Percentiles rank a stretch among this genome's conserved stretches.
These are phyloP conservation scores for Sturmia bella DNA, from an alignment of 2,888 invertebrate genomes.

Conservation along the genomic window DNA sequence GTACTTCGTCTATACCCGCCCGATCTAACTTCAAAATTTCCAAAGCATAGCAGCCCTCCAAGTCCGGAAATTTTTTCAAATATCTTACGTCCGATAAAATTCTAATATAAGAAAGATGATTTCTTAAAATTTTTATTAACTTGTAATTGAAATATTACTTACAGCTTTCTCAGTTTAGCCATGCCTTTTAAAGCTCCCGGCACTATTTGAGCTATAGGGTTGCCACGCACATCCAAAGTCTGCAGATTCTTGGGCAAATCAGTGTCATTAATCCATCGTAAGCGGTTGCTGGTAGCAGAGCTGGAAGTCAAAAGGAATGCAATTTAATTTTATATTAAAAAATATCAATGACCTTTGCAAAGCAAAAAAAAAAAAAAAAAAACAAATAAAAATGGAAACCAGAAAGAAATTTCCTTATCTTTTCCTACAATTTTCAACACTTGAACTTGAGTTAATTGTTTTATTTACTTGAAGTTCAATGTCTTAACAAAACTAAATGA, in stretches of 20 bases:
- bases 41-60: conserved; percentile 90
- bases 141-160: conserved; percentile 81
- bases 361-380: conserved; percentile 11
- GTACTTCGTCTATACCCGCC: conserved; percentile 88
- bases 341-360: conserved; percentile 24
- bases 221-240: conserved; percentile 91
- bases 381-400: conserved; percentile 2
- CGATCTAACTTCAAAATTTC: conserved; percentile 92
- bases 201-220: conserved; percentile 89
- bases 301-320: conserved; percentile 80
- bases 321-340: not conserved
- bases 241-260: conserved; percentile 88
- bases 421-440: conserved; percentile 7
- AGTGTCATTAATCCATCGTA: conserved; percentile 88
- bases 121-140: too few relatives aligned
- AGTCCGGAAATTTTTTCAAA: conserved; percentile 90
- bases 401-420: conserved; percentile 40
- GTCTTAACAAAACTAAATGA: conserved; percentile 15
- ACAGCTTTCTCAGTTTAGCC: conserved; percentile 90
- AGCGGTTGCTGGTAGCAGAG: conserved; percentile 91
- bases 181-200: conserved; percentile 88
- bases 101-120: conserved; percentile 82
- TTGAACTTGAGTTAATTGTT: conserved; percentile 57
- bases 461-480: conserved; percentile 45
- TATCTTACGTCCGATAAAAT: conserved; percentile 92